Evolutionary conservation across 2,888 invertebrate genomes (phyloP).

Genomic region (Dryocosmus kuriphilus): DNA sequence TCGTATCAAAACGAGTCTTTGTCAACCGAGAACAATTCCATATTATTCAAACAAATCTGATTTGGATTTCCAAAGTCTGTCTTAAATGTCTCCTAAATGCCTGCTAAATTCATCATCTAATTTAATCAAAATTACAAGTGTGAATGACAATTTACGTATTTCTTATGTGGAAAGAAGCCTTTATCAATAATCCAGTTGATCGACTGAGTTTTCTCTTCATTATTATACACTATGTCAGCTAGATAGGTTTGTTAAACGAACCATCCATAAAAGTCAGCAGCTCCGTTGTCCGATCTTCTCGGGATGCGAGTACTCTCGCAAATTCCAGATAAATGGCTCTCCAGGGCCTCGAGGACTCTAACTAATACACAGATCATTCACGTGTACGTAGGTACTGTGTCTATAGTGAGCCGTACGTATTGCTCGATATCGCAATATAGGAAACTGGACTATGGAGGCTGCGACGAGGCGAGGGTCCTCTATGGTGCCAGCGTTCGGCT

Average conservation of each 20-base stretch:
- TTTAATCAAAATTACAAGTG: neutral
- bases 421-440: constrained; percentile 65
- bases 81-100: no score
- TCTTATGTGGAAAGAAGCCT: neutral
- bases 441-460: constrained; percentile 62
- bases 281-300: constrained; percentile 55
- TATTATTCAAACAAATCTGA: neutral
- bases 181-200: neutral
- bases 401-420: neutral
- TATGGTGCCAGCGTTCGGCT: constrained; percentile 56
- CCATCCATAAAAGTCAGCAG: constrained; percentile 68
- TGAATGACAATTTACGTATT: no score
- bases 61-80: neutral
- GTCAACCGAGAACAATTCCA: constrained; percentile 38
- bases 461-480: constrained; percentile 36
- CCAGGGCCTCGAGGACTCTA: constrained; percentile 65
- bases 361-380: constrained; percentile 64
- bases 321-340: constrained; percentile 68
- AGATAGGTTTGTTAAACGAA: constrained; percentile 54
- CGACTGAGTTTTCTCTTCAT: neutral
- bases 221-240: neutral
- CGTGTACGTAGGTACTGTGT: constrained; percentile 35
- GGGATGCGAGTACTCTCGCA: constrained; percentile 60
- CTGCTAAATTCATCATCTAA: neutral
- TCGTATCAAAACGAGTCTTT: constrained; percentile 44